Conservation (phyloP, 1,140 invertebrate species). For the Drosophila elegans region DNA sequence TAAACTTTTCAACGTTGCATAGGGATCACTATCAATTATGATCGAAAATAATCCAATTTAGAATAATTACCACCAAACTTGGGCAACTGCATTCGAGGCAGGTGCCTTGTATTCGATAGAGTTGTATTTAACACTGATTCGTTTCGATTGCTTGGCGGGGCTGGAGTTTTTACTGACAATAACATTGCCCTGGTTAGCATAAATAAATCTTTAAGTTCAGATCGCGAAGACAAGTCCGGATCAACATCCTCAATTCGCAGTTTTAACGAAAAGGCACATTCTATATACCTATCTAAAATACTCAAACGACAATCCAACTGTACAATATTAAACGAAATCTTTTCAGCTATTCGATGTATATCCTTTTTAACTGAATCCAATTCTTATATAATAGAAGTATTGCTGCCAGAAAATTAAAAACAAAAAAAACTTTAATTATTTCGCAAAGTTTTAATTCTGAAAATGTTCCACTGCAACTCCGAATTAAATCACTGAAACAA, state of each 20-base stretch:
- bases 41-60: slow-evolving; percentile 1
- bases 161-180: neutral
- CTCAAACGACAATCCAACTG: slow-evolving; percentile 2
- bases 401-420: neutral
- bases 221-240: neutral
- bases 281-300: slow-evolving; percentile 7
- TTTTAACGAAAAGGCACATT: neutral
- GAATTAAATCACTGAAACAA: neutral
- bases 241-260: neutral
- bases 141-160: neutral
- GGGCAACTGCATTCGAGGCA: slow-evolving; percentile 1
- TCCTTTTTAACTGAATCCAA: slow-evolving; percentile 6
- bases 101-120: neutral
- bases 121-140: neutral
- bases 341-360: neutral
- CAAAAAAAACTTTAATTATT: too few relatives aligned
- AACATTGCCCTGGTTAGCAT: slow-evolving; percentile 1
- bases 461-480: too few relatives aligned
- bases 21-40: neutral
- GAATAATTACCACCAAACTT: too few relatives aligned
- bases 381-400: slow-evolving; percentile 1
- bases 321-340: neutral
- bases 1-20: neutral
- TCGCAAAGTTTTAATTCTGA: too few relatives aligned
- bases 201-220: slow-evolving; percentile 5